Conservation (phyloP, 2,888 invertebrate genomes). For the Cephus nigrinus region DNA sequence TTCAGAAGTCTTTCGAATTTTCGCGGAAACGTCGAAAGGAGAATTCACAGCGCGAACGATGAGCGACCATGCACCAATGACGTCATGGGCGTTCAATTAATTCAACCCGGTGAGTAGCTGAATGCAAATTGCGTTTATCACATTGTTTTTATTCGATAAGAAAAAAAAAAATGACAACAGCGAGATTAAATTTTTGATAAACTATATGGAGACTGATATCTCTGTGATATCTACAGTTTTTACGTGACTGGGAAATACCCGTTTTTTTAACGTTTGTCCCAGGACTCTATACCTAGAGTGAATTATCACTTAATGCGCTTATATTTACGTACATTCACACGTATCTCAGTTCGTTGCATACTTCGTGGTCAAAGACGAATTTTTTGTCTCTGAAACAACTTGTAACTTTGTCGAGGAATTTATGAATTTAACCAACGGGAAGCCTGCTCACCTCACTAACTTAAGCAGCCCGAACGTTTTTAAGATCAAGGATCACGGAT, state of each 20-base stretch:
- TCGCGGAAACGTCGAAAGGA: not conserved
- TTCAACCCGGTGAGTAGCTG: not conserved
- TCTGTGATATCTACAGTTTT: not conserved
- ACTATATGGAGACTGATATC: not conserved
- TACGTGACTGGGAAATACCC: not conserved
- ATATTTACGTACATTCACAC: not conserved
- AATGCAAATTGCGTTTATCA: not conserved
- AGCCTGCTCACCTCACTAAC: not conserved
- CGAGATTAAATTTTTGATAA: not conserved
- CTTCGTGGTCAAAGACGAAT: not conserved
- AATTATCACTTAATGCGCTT: not conserved
- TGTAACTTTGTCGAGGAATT: not conserved
- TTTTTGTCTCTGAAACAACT: not conserved
- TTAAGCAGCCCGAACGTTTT: constrained; percentile 10
- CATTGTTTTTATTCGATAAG: not conserved
- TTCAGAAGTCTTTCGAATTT: not conserved
- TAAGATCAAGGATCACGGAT: constrained; percentile 23
- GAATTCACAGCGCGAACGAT: not conserved
- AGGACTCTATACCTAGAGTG: not conserved
- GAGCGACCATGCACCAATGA: not conserved
- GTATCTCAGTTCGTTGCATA: not conserved
- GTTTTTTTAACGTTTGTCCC: not conserved
- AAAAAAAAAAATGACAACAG: not conserved
- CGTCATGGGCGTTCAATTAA: not conserved
- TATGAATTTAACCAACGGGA: not conserved